Percentiles rank a stretch among this genome's conserved stretches.
These are phyloP conservation scores for Carapus acus DNA, from an alignment of 2,797 vertebrate species.

Conservation along the genomic window DNA sequence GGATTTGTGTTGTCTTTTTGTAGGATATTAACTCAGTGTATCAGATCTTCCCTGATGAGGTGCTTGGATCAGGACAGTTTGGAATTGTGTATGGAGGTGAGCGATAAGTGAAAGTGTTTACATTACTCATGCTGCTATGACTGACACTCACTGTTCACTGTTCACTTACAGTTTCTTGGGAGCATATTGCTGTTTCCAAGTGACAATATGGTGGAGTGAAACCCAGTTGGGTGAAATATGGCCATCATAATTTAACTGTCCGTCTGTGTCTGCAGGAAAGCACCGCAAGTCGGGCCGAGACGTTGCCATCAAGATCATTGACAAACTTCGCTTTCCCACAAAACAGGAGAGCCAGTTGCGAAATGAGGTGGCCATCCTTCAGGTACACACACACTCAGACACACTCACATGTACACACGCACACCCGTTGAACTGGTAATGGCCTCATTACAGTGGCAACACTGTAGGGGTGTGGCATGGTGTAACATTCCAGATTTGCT, in stretches of 20 bases:
- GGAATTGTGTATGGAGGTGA: constrained; percentile 98
- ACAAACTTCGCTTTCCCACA: constrained; percentile 94
- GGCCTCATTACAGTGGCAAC: constrained; percentile 53
- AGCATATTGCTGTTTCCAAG: too few species aligned
- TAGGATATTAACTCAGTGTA: constrained; percentile 97
- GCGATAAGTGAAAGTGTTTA: too few species aligned
- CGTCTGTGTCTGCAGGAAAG: constrained; percentile 85
- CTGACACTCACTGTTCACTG: too few species aligned
- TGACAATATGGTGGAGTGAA: too few species aligned
- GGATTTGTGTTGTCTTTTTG: constrained; percentile 11
- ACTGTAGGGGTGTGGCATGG: constrained; percentile 56
- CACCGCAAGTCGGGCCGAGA: constrained; percentile 95
- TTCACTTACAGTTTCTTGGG: too few species aligned
- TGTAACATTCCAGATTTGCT: constrained; percentile 31
- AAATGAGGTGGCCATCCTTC: constrained; percentile 97
- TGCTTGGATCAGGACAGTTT: constrained; percentile 95
- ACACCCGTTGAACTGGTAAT: constrained; percentile 16
- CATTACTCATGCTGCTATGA: too few species aligned
- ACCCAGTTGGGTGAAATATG: too few species aligned
- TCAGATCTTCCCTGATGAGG: constrained; percentile 97
- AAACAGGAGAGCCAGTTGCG: constrained; percentile 97
- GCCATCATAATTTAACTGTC: too few species aligned
- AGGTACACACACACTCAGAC: constrained; percentile 70
- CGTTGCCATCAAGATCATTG: constrained; percentile 97
- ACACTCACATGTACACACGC: constrained; percentile 24